Conservation (phyloP, 2,888 invertebrate species). For the Frankliniella fusca region DNA sequence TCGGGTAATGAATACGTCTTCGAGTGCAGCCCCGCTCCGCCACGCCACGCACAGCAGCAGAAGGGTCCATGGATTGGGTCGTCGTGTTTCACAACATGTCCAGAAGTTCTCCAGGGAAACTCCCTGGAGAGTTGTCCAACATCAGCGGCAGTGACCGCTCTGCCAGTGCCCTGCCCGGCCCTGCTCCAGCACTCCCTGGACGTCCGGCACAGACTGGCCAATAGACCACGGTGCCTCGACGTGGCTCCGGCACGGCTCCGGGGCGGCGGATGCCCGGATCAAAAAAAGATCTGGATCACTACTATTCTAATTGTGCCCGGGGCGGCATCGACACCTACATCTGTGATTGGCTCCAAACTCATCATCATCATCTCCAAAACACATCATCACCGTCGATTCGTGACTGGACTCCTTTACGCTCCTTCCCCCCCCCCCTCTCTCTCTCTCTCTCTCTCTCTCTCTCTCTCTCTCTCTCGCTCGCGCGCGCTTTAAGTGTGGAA, state of each 20-base stretch:
- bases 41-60: neutral
- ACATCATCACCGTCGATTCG: neutral
- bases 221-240: too few species aligned
- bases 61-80: neutral
- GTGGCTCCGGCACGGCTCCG: too few species aligned
- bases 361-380: slow-evolving; percentile 8
- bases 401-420: neutral
- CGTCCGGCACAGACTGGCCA: too few species aligned
- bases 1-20: slow-evolving; percentile 14
- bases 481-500: too few species aligned
- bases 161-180: neutral
- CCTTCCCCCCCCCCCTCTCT: too few species aligned
- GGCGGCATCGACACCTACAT: neutral
- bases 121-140: slow-evolving; percentile 18
- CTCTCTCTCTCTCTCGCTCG: too few species aligned
- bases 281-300: neutral
- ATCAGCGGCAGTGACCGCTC: neutral
- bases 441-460: too few species aligned
- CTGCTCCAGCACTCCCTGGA: too few species aligned
- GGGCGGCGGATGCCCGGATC: neutral
- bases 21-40: neutral
- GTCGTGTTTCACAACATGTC: slow-evolving; percentile 24
- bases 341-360: neutral
- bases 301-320: neutral
- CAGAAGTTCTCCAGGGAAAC: slow-evolving; percentile 24